Conservation (phyloP, 2,888 invertebrate species). For the Thereva nobilitata region DNA sequence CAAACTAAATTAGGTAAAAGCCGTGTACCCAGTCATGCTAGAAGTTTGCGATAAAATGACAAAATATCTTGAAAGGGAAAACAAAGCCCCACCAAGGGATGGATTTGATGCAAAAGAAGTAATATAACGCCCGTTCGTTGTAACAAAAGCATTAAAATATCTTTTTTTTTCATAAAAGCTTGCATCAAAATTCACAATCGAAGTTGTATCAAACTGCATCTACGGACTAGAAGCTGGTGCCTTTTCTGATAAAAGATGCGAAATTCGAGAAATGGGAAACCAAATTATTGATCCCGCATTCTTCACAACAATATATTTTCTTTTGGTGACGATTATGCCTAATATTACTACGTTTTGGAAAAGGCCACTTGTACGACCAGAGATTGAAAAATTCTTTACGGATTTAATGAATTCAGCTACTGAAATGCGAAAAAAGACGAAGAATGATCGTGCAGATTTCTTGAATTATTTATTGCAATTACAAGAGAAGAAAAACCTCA, state of each 20-base stretch:
- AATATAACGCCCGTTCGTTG: conserved; percentile 22
- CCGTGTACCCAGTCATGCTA: conserved; percentile 59
- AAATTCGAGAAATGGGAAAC: conserved; percentile 50
- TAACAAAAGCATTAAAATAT: too few species aligned
- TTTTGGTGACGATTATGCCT: conserved; percentile 37
- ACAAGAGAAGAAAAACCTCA: conserved; percentile 48
- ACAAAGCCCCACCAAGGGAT: conserved; percentile 46
- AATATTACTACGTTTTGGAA: conserved; percentile 1
- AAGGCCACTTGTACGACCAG: not conserved
- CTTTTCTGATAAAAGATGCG: conserved; percentile 46
- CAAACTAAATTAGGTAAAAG: conserved; percentile 54
- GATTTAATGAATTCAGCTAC: conserved; percentile 49
- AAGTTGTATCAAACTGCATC: conserved; percentile 58
- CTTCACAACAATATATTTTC: not conserved
- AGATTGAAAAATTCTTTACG: conserved; percentile 62
- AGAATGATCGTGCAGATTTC: conserved; percentile 51
- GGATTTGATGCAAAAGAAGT: conserved; percentile 59
- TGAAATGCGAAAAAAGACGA: conserved; percentile 45
- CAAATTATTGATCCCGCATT: conserved; percentile 24
- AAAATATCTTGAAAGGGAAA: conserved; percentile 54
- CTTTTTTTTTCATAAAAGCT: conserved; percentile 47
- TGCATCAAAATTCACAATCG: conserved; percentile 54
- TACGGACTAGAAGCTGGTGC: conserved; percentile 58
- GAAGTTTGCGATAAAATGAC: conserved; percentile 57
- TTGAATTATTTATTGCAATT: conserved; percentile 53